Conservation (phyloP, 1,140 invertebrate genomes). For the Caligus rogercresseyi region DNA sequence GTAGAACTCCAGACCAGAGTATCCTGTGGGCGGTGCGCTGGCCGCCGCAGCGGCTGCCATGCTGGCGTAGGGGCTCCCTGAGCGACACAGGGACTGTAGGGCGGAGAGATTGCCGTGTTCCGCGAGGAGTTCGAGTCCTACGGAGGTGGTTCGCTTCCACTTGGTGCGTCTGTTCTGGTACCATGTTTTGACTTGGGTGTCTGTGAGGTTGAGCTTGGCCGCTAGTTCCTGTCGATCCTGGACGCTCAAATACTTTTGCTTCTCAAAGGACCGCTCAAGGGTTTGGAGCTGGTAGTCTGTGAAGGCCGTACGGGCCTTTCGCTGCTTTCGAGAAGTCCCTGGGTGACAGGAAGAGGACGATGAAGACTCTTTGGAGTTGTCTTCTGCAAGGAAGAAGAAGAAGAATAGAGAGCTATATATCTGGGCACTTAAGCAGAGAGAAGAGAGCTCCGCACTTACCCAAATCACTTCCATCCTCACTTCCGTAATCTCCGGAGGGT, state of each 20-base stretch:
- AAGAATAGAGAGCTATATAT: too few relatives aligned
- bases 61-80: constrained; percentile 2
- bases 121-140: constrained; percentile 84
- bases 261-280: constrained; percentile 89
- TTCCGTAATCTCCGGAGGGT: not conserved
- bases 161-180: constrained; percentile 97
- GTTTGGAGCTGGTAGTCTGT: constrained; percentile 94
- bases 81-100: constrained; percentile 55
- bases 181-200: constrained; percentile 99
- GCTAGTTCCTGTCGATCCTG: constrained; percentile 96
- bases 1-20: constrained; percentile 24
- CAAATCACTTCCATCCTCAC: not conserved
- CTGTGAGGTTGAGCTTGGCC: constrained; percentile 79
- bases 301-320: constrained; percentile 94
- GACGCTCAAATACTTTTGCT: constrained; percentile 95
- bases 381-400: not conserved
- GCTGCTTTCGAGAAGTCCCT: constrained; percentile 47
- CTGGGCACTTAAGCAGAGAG: too few relatives aligned
- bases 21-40: not conserved
- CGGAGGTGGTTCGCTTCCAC: constrained; percentile 97
- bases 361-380: not conserved
- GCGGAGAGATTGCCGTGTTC: constrained; percentile 94
- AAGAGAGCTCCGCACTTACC: not conserved
- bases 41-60: not conserved
- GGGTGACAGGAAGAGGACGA: not conserved